Conservation (phyloP, 1,140 invertebrate species). For the Harlomillsia oculata region DNA sequence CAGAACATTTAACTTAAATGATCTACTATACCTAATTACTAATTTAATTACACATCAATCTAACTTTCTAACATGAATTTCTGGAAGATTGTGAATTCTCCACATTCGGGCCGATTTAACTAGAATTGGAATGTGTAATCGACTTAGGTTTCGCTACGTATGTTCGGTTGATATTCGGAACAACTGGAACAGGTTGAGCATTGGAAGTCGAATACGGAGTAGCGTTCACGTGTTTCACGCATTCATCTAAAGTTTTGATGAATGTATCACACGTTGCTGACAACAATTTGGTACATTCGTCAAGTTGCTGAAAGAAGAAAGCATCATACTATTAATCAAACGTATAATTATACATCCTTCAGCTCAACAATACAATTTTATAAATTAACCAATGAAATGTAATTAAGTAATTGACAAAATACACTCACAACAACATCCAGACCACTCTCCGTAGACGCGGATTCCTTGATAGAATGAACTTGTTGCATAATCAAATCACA, state of each 20-base stretch:
- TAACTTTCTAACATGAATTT: too few relatives aligned
- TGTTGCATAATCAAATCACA: constrained; percentile 76
- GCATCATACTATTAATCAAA: neutral
- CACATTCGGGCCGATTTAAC: too few relatives aligned
- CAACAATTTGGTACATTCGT: constrained; percentile 62
- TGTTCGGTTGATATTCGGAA: constrained; percentile 6
- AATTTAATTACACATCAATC: too few relatives aligned
- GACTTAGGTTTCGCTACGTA: constrained; percentile 17
- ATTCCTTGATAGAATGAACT: constrained; percentile 64
- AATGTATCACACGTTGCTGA: constrained; percentile 73
- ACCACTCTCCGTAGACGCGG: constrained; percentile 48
- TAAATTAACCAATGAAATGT: neutral
- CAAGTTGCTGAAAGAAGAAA: constrained; percentile 52
- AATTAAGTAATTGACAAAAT: neutral
- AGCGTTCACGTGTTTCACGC: constrained; percentile 56
- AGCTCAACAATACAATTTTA: neutral
- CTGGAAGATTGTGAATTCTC: too few relatives aligned
- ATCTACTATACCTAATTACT: too few relatives aligned
- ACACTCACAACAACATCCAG: constrained; percentile 45
- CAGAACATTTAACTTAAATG: too few relatives aligned
- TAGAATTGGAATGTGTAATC: constrained; percentile 25
- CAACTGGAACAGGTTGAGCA: constrained; percentile 12
- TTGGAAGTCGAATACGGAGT: constrained; percentile 38
- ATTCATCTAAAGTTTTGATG: constrained; percentile 68
- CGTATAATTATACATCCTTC: neutral